These are phyloP conservation scores for Baryphthengus martii DNA, from an alignment of 2,113 vertebrate species.

Conservation along the genomic window DNA sequence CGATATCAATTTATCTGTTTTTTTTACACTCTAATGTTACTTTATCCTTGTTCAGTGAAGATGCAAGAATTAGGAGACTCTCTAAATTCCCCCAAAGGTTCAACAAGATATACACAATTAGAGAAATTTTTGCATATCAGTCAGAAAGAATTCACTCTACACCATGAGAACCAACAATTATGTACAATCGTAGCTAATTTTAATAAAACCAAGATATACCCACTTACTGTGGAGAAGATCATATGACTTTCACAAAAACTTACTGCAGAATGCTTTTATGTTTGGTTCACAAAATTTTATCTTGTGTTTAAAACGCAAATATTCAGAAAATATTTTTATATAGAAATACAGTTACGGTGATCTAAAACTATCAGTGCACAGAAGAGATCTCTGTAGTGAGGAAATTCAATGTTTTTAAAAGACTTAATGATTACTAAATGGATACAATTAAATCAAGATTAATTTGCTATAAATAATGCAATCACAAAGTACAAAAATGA, in stretches of 20 bases:
- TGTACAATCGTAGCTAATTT: background rate
- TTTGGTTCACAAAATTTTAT: background rate
- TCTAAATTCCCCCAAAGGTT: background rate
- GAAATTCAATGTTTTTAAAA: background rate
- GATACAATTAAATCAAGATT: background rate
- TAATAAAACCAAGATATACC: background rate
- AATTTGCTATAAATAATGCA: background rate
- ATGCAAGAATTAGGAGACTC: background rate
- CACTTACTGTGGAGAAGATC: background rate
- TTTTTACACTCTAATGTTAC: background rate
- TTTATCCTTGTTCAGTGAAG: background rate
- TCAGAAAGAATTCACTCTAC: background rate
- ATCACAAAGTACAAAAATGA: background rate
- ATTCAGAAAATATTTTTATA: background rate
- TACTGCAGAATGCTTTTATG: background rate
- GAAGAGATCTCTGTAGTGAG: background rate
- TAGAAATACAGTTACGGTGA: background rate
- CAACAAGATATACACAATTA: rapidly evolving
- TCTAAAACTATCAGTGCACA: background rate
- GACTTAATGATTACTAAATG: background rate
- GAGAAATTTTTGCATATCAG: background rate
- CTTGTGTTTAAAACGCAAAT: background rate
- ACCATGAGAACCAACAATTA: background rate
- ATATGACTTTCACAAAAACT: background rate
- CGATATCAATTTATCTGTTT: background rate